phyloP scores from a whole-genome alignment of 1,140 invertebrate genomes.

The Anastatus disparis region DNA sequence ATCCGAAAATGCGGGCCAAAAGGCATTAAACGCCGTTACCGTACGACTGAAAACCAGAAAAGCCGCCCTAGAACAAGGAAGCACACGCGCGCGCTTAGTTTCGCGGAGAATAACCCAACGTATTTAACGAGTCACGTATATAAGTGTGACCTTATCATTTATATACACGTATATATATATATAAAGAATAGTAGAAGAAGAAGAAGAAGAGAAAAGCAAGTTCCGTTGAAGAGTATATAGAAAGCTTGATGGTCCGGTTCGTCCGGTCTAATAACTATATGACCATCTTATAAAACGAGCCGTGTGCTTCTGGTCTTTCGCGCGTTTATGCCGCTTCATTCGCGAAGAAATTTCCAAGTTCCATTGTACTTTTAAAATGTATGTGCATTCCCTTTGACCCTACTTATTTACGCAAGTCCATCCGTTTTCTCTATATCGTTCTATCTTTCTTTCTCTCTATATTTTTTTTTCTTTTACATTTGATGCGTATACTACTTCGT shows the following conservation, averaged over 20 bases:
- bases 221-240: slow-evolving; percentile 47
- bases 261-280: slow-evolving; percentile 55
- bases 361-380: no score
- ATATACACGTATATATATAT: no score
- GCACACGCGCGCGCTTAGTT: background rate
- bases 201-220: slow-evolving; percentile 20
- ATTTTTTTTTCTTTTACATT: no score
- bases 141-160: no score
- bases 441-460: slow-evolving; percentile 14
- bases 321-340: no score
- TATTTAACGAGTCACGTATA: slow-evolving; percentile 22
- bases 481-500: no score
- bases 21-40: background rate
- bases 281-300: no score
- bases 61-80: slow-evolving; percentile 6
- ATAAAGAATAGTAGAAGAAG: no score
- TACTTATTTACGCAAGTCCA: no score
- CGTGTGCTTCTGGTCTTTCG: background rate
- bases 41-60: slow-evolving; percentile 30
- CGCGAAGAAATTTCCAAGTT: slow-evolving; percentile 10
- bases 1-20: background rate
- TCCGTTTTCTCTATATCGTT: no score
- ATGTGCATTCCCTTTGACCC: slow-evolving; percentile 20
- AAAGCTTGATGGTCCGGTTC: slow-evolving; percentile 56
- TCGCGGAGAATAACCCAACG: slow-evolving; percentile 3